Evolutionary conservation across 1,140 invertebrate genomes (phyloP).

Genomic region (Venustaconcha ellipsiformis): DNA sequence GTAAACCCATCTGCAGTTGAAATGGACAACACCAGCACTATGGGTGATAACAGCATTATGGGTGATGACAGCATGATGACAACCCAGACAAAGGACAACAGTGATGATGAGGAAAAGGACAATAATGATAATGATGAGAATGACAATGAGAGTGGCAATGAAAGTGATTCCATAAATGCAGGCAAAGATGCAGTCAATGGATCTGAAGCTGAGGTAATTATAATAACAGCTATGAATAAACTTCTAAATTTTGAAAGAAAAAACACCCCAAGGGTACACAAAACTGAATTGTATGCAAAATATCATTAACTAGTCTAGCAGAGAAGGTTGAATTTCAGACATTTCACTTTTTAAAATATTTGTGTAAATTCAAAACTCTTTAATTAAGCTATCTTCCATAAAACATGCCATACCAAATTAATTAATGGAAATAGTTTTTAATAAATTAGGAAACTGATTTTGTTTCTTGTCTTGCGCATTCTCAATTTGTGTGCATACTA

Average conservation of each 20-base stretch:
- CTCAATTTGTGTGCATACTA: no score
- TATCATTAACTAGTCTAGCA: no score
- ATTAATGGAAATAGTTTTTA: no score
- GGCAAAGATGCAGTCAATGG: constrained; percentile 35
- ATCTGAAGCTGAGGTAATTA: constrained; percentile 46
- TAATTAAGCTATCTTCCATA: not conserved
- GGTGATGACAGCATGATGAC: constrained; percentile 44
- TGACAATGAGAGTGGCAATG: constrained; percentile 80
- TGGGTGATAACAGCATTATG: constrained; percentile 2
- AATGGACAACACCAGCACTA: constrained; percentile 3
- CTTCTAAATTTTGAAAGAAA: not conserved
- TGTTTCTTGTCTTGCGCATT: no score
- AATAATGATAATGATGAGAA: constrained; percentile 67
- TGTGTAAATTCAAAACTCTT: not conserved
- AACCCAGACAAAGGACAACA: constrained; percentile 35
- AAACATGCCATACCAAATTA: no score
- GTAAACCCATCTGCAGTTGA: constrained; percentile 20
- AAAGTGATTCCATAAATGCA: constrained; percentile 74
- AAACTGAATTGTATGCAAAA: not conserved
- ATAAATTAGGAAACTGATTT: no score
- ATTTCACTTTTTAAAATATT: not conserved
- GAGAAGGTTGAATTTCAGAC: not conserved
- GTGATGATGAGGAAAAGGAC: constrained; percentile 39
- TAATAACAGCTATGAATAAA: not conserved
- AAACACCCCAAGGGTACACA: not conserved